Base-by-base conservation (phyloP, 2,113 vertebrate species). In the Turnix velox region DNA sequence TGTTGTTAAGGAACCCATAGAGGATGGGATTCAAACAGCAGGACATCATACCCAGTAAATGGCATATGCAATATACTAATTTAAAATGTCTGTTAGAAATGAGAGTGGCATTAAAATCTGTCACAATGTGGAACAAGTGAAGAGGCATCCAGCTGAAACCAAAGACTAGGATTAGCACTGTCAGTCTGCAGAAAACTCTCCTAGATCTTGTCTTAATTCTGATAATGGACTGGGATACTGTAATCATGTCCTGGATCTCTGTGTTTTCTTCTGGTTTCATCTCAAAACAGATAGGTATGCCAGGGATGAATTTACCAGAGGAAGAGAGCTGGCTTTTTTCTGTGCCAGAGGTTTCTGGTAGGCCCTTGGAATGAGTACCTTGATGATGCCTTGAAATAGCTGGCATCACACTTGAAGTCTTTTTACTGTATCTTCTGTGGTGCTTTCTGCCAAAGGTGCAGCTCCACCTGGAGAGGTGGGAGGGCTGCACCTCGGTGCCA, bases 21-120 rank as follows among this genome's bases (percentile, higher is more conserved):
- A 98, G 94, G 78, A 98, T 96, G n/a, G 98, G 98, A 94, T 98
- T 98, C 85, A 98, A 95, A 92, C 98, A 98, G 87, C 98, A 98
- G 69, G 98, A 98, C 96, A 97, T 97, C 98, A 98, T 98, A 43
- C 98, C 98, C 77, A 98, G 94, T 96, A 98, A 96, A 91, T 98
- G 98, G 85, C 98, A 98, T 87, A 98, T 98, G 78, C 98, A 98
- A 57, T 98, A 98, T 8, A 98, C 97, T 92, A 98, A 95, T 94
- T 98, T 98, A 96, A 98, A 98, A 90, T 98, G 98, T 63, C 98
- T 98, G 22, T 98, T 98, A 51, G 98, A 98, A 92, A 98, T 98
- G 18, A 98, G 97, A 84, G 97, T 97, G 52, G 97, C 97, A 45
- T 98, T 98, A 87, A 98, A 98, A 90, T 98, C 98, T 0, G 98